These are phyloP conservation scores for Psittacula derbiana DNA, from an alignment of 2,797 vertebrate species.

Conservation along the genomic window DNA sequence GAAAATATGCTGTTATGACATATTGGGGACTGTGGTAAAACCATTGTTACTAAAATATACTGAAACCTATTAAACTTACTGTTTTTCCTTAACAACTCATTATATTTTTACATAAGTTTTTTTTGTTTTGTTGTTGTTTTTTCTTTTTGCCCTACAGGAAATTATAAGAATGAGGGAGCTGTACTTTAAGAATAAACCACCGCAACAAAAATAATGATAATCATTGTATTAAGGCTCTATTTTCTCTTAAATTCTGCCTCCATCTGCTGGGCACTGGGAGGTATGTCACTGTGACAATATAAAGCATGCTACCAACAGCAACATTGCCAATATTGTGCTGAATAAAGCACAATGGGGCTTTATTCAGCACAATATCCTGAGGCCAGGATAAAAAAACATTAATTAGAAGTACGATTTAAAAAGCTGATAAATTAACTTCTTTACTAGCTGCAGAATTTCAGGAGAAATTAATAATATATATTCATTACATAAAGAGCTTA, in stretches of 20 bases:
- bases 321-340: not conserved
- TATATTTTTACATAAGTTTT: not conserved
- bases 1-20: not conserved
- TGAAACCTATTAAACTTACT: not conserved
- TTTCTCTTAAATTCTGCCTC: constrained; percentile 6
- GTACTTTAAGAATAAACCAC: not conserved
- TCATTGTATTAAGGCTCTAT: not conserved
- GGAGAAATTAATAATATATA: not conserved
- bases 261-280: not conserved
- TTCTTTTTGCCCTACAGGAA: not conserved
- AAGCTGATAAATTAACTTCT: not conserved
- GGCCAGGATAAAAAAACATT: not conserved
- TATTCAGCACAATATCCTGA: not conserved
- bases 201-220: not conserved
- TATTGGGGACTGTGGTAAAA: not conserved
- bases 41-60: not conserved
- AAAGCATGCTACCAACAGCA: not conserved
- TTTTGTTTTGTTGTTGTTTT: not conserved
- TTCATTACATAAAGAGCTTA: not conserved
- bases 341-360: not conserved
- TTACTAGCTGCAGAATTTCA: not conserved
- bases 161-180: not conserved
- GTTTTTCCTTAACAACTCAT: not conserved
- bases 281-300: not conserved
- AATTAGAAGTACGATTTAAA: not conserved